Evolutionary conservation across 53 echinoderm and acorn worm genomes (phyloP).

Genomic region (Stichopus horrens): DNA sequence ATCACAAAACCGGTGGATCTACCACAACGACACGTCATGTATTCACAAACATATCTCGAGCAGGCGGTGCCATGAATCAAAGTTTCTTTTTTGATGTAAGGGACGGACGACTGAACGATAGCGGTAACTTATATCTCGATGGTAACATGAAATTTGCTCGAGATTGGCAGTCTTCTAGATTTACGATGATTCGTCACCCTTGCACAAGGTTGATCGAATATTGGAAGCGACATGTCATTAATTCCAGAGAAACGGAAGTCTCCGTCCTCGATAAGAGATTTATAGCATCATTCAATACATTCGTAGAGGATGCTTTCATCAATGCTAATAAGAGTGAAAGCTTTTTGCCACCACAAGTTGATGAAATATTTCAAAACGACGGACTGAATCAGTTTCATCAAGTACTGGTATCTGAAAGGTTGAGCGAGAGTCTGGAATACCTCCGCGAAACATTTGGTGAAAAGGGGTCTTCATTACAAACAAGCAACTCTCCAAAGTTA

Average conservation of each 20-base stretch:
- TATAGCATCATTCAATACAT: neutral
- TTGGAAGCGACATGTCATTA: neutral
- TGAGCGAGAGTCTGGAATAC: neutral
- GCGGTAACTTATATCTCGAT: too few relatives aligned
- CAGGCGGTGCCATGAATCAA: too few relatives aligned
- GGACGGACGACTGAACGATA: too few relatives aligned
- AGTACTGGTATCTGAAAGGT: neutral
- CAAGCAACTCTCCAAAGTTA: neutral
- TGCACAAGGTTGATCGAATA: neutral
- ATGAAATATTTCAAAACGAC: neutral
- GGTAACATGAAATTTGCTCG: too few relatives aligned
- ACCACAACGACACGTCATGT: too few relatives aligned
- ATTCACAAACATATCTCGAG: too few relatives aligned
- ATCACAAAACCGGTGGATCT: too few relatives aligned
- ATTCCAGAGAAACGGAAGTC: neutral
- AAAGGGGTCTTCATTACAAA: neutral
- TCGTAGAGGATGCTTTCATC: neutral
- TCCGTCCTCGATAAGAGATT: too few relatives aligned
- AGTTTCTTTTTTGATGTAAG: too few relatives aligned
- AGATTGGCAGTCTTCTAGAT: neutral
- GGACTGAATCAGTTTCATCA: neutral
- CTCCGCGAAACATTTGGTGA: neutral
- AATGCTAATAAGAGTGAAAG: neutral
- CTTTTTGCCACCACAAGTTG: neutral
- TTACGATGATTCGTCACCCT: neutral